A percentile compares a stretch with the other conserved stretches of the same genome.
phyloP scores from a whole-genome alignment of 1,140 invertebrate species.

The Holotrichia oblita region DNA sequence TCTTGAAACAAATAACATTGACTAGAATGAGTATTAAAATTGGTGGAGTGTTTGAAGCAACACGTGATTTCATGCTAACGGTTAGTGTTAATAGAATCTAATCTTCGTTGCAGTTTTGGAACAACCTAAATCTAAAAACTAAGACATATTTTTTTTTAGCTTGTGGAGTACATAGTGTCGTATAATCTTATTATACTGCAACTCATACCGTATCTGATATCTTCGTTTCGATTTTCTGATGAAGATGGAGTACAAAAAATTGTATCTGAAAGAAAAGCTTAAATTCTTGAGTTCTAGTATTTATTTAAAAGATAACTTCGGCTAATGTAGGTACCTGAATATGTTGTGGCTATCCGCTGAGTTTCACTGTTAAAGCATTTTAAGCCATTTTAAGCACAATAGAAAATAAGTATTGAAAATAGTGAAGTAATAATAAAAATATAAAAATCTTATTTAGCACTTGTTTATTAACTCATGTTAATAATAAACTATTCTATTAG shows the following conservation, averaged over 20 bases:
- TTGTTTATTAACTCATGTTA: no score
- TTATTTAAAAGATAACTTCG: no score
- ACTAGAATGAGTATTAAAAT: not conserved
- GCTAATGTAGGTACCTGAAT: no score
- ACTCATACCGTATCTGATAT: not conserved
- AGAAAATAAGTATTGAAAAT: not conserved
- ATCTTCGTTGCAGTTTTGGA: not conserved
- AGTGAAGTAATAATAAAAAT: not conserved
- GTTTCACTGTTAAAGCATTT: no score
- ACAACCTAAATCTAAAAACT: not conserved
- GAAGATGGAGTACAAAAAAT: not conserved
- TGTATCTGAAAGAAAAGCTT: not conserved
- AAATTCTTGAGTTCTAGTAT: not conserved
- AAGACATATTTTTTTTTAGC: not conserved
- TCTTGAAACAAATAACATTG: not conserved
- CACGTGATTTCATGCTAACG: not conserved
- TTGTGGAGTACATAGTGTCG: not conserved
- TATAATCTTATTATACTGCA: not conserved
- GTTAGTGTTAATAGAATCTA: not conserved
- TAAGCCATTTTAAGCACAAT: not conserved
- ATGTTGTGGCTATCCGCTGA: no score
- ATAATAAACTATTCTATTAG: no score
- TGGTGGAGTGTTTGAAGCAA: not conserved
- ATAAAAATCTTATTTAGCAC: no score
- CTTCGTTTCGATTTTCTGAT: not conserved